Conservation (phyloP, 2,888 invertebrate species). For the Orchesella flavescens region DNA sequence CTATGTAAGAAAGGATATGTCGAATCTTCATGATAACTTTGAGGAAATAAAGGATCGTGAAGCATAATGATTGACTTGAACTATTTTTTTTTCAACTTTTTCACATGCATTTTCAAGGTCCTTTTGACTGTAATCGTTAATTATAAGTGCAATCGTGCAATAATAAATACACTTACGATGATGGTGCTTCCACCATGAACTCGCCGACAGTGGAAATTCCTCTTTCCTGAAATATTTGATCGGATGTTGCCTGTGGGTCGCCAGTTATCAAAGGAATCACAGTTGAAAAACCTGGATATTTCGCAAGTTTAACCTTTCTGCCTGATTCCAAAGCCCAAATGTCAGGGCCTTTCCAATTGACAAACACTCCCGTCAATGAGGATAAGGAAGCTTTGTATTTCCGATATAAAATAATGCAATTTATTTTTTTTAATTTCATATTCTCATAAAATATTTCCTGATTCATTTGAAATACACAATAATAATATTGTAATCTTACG, state of each 20-base stretch:
- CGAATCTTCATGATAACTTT: not conserved
- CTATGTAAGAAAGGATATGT: constrained; percentile 22
- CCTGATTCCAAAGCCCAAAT: constrained; percentile 61
- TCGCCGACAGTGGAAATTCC: constrained; percentile 68
- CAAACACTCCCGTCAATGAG: constrained; percentile 66
- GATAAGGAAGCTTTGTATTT: constrained; percentile 61
- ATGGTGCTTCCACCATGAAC: constrained; percentile 62
- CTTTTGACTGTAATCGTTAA: not conserved
- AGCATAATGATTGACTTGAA: constrained; percentile 21
- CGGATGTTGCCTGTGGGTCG: constrained; percentile 58
- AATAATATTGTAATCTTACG: constrained; percentile 44
- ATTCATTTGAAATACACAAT: not conserved
- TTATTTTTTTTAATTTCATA: not conserved
- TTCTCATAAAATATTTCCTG: not conserved
- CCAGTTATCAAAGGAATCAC: constrained; percentile 64
- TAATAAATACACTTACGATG: constrained; percentile 45
- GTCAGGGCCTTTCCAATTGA: constrained; percentile 66
- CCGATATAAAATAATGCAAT: not conserved
- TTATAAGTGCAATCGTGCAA: not conserved
- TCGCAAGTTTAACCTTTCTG: constrained; percentile 52
- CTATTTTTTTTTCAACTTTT: constrained; percentile 21
- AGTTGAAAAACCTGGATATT: constrained; percentile 60
- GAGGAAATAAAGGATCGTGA: not conserved
- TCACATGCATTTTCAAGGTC: constrained; percentile 23
- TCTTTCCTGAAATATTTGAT: constrained; percentile 67